These are phyloP conservation scores for Enteromius afrohamiltoni DNA, from an alignment of 2,797 vertebrate genomes.

Conservation along the genomic window DNA sequence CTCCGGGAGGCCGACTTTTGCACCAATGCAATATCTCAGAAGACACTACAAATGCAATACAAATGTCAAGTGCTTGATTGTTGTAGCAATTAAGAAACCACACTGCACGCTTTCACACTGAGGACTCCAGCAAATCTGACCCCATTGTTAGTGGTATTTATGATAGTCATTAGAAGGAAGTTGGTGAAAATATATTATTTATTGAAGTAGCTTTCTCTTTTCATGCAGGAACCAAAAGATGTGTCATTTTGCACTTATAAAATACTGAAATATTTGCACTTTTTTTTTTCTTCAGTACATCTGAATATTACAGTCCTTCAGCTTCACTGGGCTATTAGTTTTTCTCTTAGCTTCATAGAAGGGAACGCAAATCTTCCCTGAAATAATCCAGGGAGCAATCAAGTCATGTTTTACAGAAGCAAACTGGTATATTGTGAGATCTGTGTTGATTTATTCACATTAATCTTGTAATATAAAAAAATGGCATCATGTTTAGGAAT, in stretches of 20 bases:
- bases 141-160: background rate
- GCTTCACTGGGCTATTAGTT: background rate
- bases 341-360: background rate
- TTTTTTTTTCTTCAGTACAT: constrained; percentile 32
- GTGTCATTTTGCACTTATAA: constrained; percentile 50
- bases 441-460: background rate
- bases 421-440: background rate
- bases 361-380: background rate
- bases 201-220: constrained; percentile 8
- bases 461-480: background rate
- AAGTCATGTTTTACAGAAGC: background rate
- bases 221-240: constrained; percentile 9
- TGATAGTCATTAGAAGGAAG: background rate
- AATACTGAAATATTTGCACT: constrained; percentile 38
- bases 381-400: background rate
- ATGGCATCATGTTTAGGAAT: background rate
- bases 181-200: constrained; percentile 6
- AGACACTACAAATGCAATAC: background rate
- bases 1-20: background rate
- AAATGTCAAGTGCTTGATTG: constrained; percentile 2
- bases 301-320: background rate
- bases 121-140: background rate
- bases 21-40: constrained; percentile 21
- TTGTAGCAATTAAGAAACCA: constrained; percentile 16
- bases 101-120: background rate